These are phyloP conservation scores for Hapalemur alaotrensis DNA, from an alignment of 2,797 vertebrate species.

Conservation along the genomic window DNA sequence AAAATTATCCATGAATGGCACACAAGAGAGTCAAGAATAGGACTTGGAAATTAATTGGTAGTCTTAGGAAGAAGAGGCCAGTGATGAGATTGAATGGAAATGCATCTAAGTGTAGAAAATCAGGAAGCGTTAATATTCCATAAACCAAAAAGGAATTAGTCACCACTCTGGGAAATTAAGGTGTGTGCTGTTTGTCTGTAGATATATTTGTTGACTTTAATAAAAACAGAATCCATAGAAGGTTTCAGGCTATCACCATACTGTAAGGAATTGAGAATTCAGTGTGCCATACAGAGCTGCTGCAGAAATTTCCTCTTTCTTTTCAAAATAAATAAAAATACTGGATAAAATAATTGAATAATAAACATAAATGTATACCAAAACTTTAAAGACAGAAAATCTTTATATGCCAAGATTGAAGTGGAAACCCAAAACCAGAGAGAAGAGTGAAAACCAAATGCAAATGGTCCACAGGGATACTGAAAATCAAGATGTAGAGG, in stretches of 20 bases:
- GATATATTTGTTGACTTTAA: neutral
- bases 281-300: neutral
- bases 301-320: neutral
- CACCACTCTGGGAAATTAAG: neutral
- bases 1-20: neutral
- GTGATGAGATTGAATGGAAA: neutral
- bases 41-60: neutral
- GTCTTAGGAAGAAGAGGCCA: neutral
- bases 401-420: neutral
- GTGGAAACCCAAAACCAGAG: neutral
- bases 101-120: neutral
- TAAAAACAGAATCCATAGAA: neutral
- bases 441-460: neutral
- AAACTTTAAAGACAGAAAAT: neutral
- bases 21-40: neutral
- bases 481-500: neutral
- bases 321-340: conserved; percentile 13
- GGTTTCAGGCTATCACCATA: neutral
- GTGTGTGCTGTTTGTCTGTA: neutral
- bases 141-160: neutral
- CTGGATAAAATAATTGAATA: neutral
- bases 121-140: neutral
- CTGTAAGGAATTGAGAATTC: neutral
- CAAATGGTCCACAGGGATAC: neutral
- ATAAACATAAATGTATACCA: neutral